These are phyloP conservation scores for Atopsyche davidsoni DNA, from an alignment of 1,140 invertebrate genomes.

Conservation along the genomic window DNA sequence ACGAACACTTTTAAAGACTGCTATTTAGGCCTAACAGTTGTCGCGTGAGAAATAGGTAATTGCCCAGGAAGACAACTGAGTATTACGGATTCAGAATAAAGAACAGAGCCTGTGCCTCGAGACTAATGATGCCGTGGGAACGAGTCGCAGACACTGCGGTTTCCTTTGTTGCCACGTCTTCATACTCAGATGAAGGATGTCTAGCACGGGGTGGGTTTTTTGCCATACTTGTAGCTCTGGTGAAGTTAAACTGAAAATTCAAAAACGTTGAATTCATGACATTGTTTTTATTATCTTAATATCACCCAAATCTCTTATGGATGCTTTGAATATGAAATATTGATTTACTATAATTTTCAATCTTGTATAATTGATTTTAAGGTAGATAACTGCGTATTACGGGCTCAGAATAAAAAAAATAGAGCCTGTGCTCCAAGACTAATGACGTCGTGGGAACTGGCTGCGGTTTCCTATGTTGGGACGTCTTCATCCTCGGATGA, in stretches of 20 bases:
- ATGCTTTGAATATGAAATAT: no score
- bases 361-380: no score
- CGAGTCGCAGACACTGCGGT: constrained; percentile 13
- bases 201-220: background rate
- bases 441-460: no score
- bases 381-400: no score
- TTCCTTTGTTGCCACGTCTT: background rate
- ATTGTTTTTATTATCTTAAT: background rate
- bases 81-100: constrained; percentile 13
- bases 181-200: background rate
- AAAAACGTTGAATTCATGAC: background rate
- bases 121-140: constrained; percentile 26
- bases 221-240: background rate
- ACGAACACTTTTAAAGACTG: no score
- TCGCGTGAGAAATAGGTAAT: constrained; percentile 15
- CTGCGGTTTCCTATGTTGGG: no score
- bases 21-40: background rate
- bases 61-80: constrained; percentile 2
- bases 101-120: constrained; percentile 4
- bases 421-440: no score
- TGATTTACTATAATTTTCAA: no score
- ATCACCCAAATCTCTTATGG: no score
- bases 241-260: background rate
- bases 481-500: no score
- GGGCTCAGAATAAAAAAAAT: no score